Evolutionary conservation across 2,888 invertebrate species (phyloP).

Genomic region (Osmoderma eremita): DNA sequence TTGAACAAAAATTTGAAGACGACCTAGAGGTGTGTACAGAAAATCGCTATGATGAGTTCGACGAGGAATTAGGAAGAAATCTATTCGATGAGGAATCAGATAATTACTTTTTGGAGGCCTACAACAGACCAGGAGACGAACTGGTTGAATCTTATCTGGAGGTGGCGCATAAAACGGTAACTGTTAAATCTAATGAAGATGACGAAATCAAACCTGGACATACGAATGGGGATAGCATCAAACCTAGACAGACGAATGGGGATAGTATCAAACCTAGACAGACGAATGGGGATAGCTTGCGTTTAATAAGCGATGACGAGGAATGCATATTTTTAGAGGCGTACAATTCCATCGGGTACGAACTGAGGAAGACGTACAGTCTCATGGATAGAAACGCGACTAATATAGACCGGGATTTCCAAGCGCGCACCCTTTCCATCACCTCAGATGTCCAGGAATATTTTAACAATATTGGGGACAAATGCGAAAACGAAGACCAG

Average conservation of each 20-base stretch:
- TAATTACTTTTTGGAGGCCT: slow-evolving; percentile 55
- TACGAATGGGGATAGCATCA: not conserved
- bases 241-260: not conserved
- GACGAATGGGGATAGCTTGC: not conserved
- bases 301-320: slow-evolving; percentile 31
- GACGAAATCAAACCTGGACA: too few relatives aligned
- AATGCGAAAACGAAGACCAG: slow-evolving; percentile 21
- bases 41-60: slow-evolving; percentile 40
- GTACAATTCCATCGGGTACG: slow-evolving; percentile 30
- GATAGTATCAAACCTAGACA: not conserved
- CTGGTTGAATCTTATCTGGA: slow-evolving; percentile 52
- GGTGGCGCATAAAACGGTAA: slow-evolving; percentile 45
- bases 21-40: slow-evolving; percentile 35
- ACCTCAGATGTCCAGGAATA: slow-evolving; percentile 23
- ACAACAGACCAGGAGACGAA: slow-evolving; percentile 55
- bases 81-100: slow-evolving; percentile 45
- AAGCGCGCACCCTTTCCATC: slow-evolving; percentile 8
- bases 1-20: slow-evolving; percentile 38
- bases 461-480: slow-evolving; percentile 1
- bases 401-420: slow-evolving; percentile 11
- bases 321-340: slow-evolving; percentile 29
- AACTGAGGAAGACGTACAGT: slow-evolving; percentile 25
- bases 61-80: slow-evolving; percentile 49
- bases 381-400: slow-evolving; percentile 13
- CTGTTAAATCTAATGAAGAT: not conserved